Evolutionary conservation across 2,797 vertebrate genomes (phyloP).

Genomic region (Sebastes matsubarae): DNA sequence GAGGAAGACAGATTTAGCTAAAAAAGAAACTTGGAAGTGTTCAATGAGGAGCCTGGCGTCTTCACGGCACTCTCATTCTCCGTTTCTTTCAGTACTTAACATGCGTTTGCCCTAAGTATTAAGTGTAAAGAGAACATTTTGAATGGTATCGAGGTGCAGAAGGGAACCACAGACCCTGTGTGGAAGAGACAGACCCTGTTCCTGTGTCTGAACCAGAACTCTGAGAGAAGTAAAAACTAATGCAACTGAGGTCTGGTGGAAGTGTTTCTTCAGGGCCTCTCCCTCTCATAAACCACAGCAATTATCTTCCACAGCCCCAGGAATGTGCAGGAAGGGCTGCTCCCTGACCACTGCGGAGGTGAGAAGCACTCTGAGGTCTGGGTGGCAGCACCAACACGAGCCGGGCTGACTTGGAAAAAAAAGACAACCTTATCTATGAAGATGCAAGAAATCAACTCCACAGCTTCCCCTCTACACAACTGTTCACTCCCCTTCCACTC

Average conservation of each 20-base stretch:
- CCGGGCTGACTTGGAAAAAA: slow-evolving; percentile 25
- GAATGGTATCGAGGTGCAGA: slow-evolving; percentile 21
- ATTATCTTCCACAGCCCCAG: slow-evolving; percentile 78
- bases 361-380: slow-evolving; percentile 71
- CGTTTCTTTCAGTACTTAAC: slow-evolving; percentile 34
- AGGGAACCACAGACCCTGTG: slow-evolving; percentile 40
- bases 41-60: slow-evolving; percentile 49
- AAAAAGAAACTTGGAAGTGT: slow-evolving; percentile 61
- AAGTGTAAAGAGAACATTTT: slow-evolving; percentile 24
- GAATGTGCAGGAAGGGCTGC: slow-evolving; percentile 82
- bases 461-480: slow-evolving; percentile 14
- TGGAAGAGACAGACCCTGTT: slow-evolving; percentile 41
- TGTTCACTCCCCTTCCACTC: slow-evolving; percentile 9
- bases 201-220: slow-evolving; percentile 45
- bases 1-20: slow-evolving; percentile 38
- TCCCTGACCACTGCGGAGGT: slow-evolving; percentile 76
- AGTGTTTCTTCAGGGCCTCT: slow-evolving; percentile 77
- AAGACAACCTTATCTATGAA: slow-evolving; percentile 36
- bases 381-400: slow-evolving; percentile 57
- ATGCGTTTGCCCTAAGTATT: slow-evolving; percentile 10
- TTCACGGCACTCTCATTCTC: slow-evolving; percentile 37
- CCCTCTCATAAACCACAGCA: slow-evolving; percentile 78
- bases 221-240: slow-evolving; percentile 43
- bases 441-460: slow-evolving; percentile 26
- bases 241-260: slow-evolving; percentile 65